Evolutionary conservation across 2,797 vertebrate genomes (phyloP).

Genomic region (Remorina albescens): DNA sequence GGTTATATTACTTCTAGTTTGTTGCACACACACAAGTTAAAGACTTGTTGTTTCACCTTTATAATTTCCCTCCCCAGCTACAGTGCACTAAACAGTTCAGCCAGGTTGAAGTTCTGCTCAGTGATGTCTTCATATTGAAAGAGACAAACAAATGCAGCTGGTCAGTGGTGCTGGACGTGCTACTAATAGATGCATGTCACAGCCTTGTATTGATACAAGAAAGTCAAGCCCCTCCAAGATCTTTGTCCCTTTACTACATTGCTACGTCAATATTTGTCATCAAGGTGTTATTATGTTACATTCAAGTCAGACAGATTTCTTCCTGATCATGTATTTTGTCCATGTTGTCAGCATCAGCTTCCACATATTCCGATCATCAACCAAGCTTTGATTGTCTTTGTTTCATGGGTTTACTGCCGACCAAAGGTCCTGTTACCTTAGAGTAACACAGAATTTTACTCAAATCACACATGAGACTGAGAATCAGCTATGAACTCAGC

Average conservation of each 20-base stretch:
- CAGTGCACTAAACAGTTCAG: conserved; percentile 1
- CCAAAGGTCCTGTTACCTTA: neutral
- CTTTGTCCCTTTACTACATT: no score
- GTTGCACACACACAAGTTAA: conserved; percentile 1
- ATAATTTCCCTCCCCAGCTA: neutral
- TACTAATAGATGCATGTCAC: no score
- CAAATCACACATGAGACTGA: neutral
- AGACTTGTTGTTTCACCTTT: conserved; percentile 1
- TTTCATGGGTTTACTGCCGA: neutral
- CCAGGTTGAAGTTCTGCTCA: neutral
- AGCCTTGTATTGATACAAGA: no score
- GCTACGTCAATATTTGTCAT: no score
- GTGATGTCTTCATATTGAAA: neutral
- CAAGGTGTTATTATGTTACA: no score
- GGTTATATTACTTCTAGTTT: conserved; percentile 28
- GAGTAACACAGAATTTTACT: neutral
- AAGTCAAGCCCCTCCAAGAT: no score
- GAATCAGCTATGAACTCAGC: neutral
- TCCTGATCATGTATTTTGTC: neutral
- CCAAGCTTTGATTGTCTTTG: neutral
- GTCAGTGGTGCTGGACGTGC: no score
- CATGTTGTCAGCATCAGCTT: neutral
- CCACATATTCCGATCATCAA: neutral
- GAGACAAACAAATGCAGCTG: no score
- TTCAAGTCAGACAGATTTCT: no score